A percentile compares a stretch with the other conserved stretches of the same genome.
Conservation (phyloP, 2,113 vertebrate species). For the Jaculus jaculus region DNA sequence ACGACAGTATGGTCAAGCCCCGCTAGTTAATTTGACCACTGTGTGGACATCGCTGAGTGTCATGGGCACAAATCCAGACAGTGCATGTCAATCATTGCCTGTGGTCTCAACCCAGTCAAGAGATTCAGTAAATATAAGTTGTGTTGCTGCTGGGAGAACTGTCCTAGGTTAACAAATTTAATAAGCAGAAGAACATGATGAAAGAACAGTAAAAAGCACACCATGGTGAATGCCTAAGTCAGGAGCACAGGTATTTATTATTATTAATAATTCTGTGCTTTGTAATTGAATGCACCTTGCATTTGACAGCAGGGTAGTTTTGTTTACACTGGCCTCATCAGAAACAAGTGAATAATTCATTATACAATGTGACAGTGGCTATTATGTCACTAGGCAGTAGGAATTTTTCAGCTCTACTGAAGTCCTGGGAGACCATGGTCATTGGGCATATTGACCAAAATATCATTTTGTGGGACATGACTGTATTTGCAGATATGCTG, state of each 20-base stretch:
- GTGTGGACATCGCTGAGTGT: no score
- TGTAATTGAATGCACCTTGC: neutral
- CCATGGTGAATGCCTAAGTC: neutral
- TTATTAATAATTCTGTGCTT: neutral
- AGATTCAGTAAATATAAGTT: neutral
- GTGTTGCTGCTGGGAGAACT: neutral
- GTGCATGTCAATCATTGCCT: neutral
- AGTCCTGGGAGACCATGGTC: neutral
- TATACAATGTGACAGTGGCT: neutral
- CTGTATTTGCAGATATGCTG: neutral
- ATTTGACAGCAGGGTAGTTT: neutral
- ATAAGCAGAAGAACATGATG: neutral
- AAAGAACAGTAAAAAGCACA: neutral
- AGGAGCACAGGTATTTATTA: neutral
- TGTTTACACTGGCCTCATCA: neutral
- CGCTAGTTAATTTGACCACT: neutral
- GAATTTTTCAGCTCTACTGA: neutral
- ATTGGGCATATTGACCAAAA: neutral
- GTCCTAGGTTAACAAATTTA: neutral
- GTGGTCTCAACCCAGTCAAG: neutral
- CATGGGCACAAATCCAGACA: neutral
- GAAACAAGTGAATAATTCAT: neutral
- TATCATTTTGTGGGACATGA: neutral
- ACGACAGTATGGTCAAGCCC: neutral
- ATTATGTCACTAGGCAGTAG: neutral